phyloP scores from a whole-genome alignment of 64 coral and sea anemone genomes.

The Pocillopora damicornis region DNA sequence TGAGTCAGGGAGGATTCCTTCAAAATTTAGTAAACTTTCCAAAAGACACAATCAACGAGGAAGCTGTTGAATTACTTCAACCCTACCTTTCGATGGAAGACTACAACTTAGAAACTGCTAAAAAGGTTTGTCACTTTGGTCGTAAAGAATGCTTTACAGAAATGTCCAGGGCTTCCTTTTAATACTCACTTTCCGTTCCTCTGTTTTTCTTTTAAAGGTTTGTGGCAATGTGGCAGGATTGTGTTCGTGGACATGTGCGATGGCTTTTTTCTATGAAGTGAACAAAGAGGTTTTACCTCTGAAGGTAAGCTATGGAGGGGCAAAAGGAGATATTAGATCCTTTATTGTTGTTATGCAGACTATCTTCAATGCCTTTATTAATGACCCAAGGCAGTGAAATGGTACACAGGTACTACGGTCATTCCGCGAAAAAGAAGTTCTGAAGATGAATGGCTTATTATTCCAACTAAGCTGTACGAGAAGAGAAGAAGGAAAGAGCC shows the following conservation, averaged over 20 bases:
- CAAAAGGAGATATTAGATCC: not conserved
- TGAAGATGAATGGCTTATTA: too few relatives aligned
- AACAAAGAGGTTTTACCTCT: slow-evolving; percentile 98
- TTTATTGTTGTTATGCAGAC: not conserved
- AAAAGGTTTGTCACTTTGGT: slow-evolving; percentile 63
- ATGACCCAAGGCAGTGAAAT: too few relatives aligned
- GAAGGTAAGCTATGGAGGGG: slow-evolving; percentile 47
- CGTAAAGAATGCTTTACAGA: not conserved
- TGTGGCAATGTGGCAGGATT: slow-evolving; percentile 98
- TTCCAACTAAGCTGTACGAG: too few relatives aligned
- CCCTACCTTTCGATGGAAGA: slow-evolving; percentile 85
- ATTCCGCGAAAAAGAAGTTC: too few relatives aligned
- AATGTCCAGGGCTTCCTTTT: not conserved
- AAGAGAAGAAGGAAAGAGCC: too few relatives aligned
- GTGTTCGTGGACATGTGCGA: slow-evolving; percentile 95
- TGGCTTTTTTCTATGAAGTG: slow-evolving; percentile 94
- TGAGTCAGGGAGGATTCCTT: slow-evolving; percentile 85
- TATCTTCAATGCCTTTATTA: not conserved
- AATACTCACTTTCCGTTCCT: not conserved
- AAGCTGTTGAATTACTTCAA: slow-evolving; percentile 81
- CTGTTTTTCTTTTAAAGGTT: slow-evolving; percentile 42
- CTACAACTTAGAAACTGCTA: slow-evolving; percentile 89
- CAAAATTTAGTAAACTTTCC: slow-evolving; percentile 88
- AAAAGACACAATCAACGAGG: slow-evolving; percentile 95
- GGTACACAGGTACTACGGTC: too few relatives aligned